Evolutionary conservation across 2,888 invertebrate species (phyloP).

Genomic region (Sycophila texana): DNA sequence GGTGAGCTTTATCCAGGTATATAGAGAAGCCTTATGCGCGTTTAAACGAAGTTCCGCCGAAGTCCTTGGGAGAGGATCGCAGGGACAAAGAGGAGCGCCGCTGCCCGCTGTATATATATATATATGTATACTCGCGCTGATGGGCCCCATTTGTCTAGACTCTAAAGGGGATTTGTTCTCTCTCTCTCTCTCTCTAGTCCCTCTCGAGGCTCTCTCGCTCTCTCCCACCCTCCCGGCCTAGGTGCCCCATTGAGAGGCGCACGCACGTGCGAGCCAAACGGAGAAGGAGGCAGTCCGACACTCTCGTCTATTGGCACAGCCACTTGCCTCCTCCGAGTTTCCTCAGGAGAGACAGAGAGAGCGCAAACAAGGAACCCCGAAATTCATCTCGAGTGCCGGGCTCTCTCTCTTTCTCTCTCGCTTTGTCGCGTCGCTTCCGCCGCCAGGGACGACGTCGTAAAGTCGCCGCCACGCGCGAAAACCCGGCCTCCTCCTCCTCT

Average conservation of each 20-base stretch:
- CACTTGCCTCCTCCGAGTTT: constrained; percentile 23
- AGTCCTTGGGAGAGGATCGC: constrained; percentile 24
- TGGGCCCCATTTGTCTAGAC: constrained; percentile 39
- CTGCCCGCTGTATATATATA: neutral
- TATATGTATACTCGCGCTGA: constrained; percentile 19
- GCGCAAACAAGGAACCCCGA: constrained; percentile 30
- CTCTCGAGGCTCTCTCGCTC: neutral
- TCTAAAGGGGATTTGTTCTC: constrained; percentile 10
- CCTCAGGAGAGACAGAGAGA: neutral
- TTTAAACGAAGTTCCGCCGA: neutral
- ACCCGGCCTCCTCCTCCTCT: neutral
- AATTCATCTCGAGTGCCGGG: constrained; percentile 32
- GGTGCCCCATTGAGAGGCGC: constrained; percentile 23
- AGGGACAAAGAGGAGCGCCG: constrained; percentile 27
- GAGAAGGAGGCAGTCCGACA: neutral
- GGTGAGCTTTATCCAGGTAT: constrained; percentile 45
- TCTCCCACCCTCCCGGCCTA: neutral
- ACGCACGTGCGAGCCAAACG: too few species aligned
- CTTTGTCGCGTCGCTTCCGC: constrained; percentile 3
- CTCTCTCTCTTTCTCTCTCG: neutral
- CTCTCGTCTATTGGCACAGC: constrained; percentile 12
- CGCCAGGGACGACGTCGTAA: neutral
- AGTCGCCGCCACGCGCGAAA: constrained; percentile 31
- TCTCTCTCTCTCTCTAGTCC: neutral
- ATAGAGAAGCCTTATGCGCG: neutral